Evolutionary conservation across 2,797 vertebrate genomes (phyloP), one percentile per base, ranked within the genome.

Genomic region (Chaetodon trifasciatus): DNA sequence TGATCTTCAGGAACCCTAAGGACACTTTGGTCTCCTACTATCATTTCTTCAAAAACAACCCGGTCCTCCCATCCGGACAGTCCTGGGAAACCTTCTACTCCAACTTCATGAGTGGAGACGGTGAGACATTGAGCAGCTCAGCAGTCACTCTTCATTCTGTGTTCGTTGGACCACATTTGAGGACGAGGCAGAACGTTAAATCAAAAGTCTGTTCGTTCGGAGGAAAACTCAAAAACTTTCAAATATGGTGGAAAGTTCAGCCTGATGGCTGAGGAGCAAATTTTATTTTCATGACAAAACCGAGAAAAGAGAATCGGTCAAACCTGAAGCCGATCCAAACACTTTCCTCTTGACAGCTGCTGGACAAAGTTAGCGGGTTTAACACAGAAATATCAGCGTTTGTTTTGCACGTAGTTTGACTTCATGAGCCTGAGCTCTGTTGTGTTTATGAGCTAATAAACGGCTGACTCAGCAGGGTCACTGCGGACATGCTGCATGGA

Each of bases 1-100:
- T 96, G 73, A 76, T 97, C 74, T 95, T 97, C 94, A 67, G 91
- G 90, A 97, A 97, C 78, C 95, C 97, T 11, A 96, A 97, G 94
- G 96, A 97, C 92, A 96, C 95, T 0, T 86, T 94, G 39, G 95
- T 95, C 37, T 97, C 95, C 8, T 97, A 93, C 92, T 97, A 94
- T 81, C 95, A 96, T 76, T 98, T 98, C 90, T 94, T 85, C 86
- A 96, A 95, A 50, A 93, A 92, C 47, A 96, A 95, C 74, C 95
- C 95, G 0, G 76, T 92, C 0, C 56, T 96, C 70, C 96, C 96
- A 3, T 88, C 78, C 10, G 90, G 86, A 17, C 64, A 89, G 74
- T 96, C 95, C 76, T 97, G 96, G 96, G 95, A 96, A 47, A 81
- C 93, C 5, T 97, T 97, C 91, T 97, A 90, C 87, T 86, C 64